phyloP scores from a whole-genome alignment of 2,113 vertebrate genomes.

The Gopherus evgoodei region DNA sequence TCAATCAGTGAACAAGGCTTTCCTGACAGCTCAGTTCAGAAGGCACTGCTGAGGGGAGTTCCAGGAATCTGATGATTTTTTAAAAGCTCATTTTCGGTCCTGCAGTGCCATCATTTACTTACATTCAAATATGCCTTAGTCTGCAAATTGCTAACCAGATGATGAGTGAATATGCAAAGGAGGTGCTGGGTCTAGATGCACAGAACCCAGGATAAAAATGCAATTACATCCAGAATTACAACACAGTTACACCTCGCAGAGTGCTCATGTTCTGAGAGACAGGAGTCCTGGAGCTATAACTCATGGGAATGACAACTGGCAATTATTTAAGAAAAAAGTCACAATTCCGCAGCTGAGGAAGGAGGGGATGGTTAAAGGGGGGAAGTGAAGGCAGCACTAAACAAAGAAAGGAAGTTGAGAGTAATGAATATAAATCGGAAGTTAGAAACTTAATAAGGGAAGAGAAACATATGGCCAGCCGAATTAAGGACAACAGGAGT shows the following conservation, averaged over 20 bases:
- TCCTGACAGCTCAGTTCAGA: not conserved
- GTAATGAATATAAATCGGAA: not conserved
- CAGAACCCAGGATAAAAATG: not conserved
- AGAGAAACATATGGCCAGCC: not conserved
- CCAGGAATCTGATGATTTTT: not conserved
- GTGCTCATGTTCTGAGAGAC: not conserved
- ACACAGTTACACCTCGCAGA: not conserved
- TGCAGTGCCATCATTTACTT: not conserved
- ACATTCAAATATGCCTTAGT: conserved; percentile 13
- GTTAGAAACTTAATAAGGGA: not conserved
- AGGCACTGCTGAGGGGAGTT: not conserved
- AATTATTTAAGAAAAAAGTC: not conserved
- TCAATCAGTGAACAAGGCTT: not conserved
- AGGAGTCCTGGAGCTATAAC: not conserved
- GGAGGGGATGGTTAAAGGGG: not conserved
- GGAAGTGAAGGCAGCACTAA: not conserved
- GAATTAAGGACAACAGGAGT: not conserved
- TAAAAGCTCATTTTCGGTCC: conserved; percentile 13
- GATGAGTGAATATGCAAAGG: not conserved
- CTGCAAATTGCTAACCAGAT: not conserved
- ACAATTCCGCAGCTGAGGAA: not conserved
- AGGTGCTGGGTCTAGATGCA: not conserved
- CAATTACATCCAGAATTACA: not conserved
- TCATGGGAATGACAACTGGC: not conserved
- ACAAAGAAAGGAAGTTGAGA: not conserved